Conservation (phyloP, 1,140 invertebrate genomes). For the Heliconius nattereri region DNA sequence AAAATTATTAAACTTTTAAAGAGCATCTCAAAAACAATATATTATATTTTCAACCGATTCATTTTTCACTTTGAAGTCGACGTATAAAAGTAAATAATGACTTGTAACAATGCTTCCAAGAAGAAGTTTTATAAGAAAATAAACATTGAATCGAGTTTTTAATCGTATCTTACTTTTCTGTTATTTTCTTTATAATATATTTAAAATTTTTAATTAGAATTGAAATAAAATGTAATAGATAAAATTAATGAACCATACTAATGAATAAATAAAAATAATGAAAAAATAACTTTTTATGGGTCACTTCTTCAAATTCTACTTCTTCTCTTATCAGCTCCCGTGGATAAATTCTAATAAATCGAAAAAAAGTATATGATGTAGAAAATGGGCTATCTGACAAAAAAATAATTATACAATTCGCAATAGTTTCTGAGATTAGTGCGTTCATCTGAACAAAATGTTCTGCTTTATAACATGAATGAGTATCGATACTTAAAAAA, state of each 20-base stretch:
- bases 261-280: not conserved
- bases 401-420: too few species aligned
- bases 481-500: too few species aligned
- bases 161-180: not conserved
- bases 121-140: not conserved
- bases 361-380: too few species aligned
- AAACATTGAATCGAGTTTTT: not conserved
- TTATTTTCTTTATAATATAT: not conserved
- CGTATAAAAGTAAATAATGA: not conserved
- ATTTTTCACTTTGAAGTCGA: not conserved
- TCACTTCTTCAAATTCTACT: not conserved
- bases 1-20: conserved; percentile 4
- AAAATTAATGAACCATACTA: not conserved
- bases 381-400: too few species aligned
- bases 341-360: too few species aligned
- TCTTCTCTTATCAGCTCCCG: too few species aligned
- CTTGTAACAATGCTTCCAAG: not conserved
- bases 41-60: not conserved
- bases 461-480: too few species aligned
- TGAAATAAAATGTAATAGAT: not conserved
- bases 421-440: too few species aligned
- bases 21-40: not conserved
- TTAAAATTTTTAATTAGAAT: not conserved
- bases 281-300: not conserved
- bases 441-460: too few species aligned